Evolutionary conservation across 2,797 vertebrate genomes (phyloP).

Genomic region (Gadopsis bispinosus): DNA sequence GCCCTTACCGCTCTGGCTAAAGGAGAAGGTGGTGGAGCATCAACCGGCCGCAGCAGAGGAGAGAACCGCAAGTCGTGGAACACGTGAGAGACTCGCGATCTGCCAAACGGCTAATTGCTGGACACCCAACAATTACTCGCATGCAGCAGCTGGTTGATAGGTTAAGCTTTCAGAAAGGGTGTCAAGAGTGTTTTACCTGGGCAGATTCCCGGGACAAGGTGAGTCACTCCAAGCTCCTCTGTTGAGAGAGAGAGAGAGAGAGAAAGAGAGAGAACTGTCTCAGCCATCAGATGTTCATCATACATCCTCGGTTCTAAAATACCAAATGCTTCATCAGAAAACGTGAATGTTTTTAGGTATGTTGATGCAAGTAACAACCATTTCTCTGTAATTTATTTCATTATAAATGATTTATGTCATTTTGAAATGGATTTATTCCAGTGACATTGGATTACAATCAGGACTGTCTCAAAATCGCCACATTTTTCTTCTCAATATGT

Average conservation of each 20-base stretch:
- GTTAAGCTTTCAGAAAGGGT: not conserved
- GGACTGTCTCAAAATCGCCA: conserved; percentile 15
- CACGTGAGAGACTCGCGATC: conserved; percentile 48
- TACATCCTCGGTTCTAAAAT: not conserved
- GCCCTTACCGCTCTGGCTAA: conserved; percentile 84
- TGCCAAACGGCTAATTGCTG: not conserved
- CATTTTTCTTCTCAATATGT: not conserved
- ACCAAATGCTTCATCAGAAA: conserved; percentile 33
- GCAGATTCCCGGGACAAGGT: not conserved
- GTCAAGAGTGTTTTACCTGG: conserved; percentile 13
- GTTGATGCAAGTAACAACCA: not conserved
- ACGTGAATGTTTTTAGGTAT: conserved; percentile 30
- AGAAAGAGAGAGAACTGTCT: not conserved
- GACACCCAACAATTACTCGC: not conserved
- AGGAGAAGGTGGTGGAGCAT: conserved; percentile 59
- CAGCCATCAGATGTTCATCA: not conserved
- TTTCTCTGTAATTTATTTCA: not conserved
- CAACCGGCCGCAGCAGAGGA: conserved; percentile 44
- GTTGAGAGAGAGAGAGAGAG: not conserved
- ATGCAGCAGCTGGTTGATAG: not conserved
- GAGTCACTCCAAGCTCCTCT: not conserved
- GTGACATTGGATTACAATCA: not conserved
- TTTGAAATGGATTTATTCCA: conserved; percentile 33
- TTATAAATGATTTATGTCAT: conserved; percentile 5
- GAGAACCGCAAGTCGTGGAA: conserved; percentile 83